Conservation (phyloP, 2,888 invertebrate genomes). For the Agrilus cyanescens region DNA sequence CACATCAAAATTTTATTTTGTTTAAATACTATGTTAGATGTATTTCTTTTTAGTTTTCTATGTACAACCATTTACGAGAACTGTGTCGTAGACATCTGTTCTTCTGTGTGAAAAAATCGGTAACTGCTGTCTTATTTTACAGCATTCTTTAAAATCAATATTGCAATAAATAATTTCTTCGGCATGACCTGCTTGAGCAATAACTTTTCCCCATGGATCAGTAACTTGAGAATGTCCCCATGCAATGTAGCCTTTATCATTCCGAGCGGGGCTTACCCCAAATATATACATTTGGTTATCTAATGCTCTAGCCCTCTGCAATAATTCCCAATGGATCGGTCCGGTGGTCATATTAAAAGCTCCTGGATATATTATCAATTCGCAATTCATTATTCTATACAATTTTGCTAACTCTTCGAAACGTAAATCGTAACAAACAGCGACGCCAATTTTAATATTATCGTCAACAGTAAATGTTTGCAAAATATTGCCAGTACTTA, state of each 20-base stretch:
- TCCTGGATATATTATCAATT: conserved; percentile 79
- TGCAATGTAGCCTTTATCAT: conserved; percentile 64
- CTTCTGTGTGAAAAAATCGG: conserved; percentile 35
- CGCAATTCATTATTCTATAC: conserved; percentile 61
- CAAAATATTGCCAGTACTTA: conserved; percentile 62
- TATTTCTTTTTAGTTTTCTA: too few species aligned
- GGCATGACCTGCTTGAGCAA: conserved; percentile 53
- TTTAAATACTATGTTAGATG: too few species aligned
- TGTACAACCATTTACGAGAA: too few species aligned
- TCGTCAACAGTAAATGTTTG: conserved; percentile 60
- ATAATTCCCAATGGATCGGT: conserved; percentile 81
- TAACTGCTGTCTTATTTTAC: conserved; percentile 72
- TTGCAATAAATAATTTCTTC: conserved; percentile 62
- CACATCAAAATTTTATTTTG: too few species aligned
- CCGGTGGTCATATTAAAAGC: conserved; percentile 96
- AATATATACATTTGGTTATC: conserved; percentile 87
- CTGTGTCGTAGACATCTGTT: too few species aligned
- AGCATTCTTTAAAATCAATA: conserved; percentile 60
- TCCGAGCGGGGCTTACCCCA: conserved; percentile 72
- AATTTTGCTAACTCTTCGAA: conserved; percentile 79
- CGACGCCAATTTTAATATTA: conserved; percentile 69
- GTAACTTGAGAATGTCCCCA: conserved; percentile 80
- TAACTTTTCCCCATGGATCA: conserved; percentile 72
- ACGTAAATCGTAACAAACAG: conserved; percentile 89
- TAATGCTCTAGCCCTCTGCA: conserved; percentile 70